Conservation (phyloP, 2,888 invertebrate species). For the Archaeoteleia sp. region DNA sequence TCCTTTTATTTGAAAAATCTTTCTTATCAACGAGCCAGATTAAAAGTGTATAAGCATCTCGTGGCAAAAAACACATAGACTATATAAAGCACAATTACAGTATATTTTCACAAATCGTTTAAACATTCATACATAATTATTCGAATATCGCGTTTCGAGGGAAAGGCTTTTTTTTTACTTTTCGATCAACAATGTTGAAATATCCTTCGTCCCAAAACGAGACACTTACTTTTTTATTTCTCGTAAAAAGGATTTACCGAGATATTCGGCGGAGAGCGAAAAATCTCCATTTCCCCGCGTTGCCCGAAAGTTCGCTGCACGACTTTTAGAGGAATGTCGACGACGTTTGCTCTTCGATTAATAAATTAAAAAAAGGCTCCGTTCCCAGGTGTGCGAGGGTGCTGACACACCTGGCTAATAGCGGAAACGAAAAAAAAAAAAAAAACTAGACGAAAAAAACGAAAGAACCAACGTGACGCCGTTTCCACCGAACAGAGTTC, state of each 20-base stretch:
- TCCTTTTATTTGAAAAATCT: conserved; percentile 41
- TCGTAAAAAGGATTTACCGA: conserved; percentile 34
- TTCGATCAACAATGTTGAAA: conserved; percentile 56
- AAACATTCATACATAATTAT: conserved; percentile 76
- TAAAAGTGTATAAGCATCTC: conserved; percentile 46
- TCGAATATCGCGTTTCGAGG: conserved; percentile 66
- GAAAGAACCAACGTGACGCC: conserved; percentile 26
- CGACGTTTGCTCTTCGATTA: conserved; percentile 11
- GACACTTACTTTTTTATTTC: conserved; percentile 15
- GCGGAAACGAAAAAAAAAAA: conserved; percentile 10
- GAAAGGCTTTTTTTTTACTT: conserved; percentile 59
- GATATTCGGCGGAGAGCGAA: conserved; percentile 10
- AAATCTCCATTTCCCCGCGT: conserved; percentile 11
- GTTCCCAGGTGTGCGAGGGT: conserved; percentile 13
- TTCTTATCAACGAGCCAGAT: conserved; percentile 44
- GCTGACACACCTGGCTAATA: conserved; percentile 2
- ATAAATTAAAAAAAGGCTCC: conserved; percentile 20
- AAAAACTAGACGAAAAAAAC: conserved; percentile 24
- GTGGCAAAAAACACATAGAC: conserved; percentile 56
- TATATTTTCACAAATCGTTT: conserved; percentile 76
- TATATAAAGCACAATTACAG: conserved; percentile 76
- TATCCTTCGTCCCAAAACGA: conserved; percentile 28
- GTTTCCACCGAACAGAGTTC: conserved; percentile 22
- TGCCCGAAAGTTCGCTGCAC: conserved; percentile 16
- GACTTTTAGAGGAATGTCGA: conserved; percentile 22